Evolutionary conservation across 2,888 invertebrate species (phyloP), one percentile per base, ranked within the genome.

Genomic region (Drosophila birchii): DNA sequence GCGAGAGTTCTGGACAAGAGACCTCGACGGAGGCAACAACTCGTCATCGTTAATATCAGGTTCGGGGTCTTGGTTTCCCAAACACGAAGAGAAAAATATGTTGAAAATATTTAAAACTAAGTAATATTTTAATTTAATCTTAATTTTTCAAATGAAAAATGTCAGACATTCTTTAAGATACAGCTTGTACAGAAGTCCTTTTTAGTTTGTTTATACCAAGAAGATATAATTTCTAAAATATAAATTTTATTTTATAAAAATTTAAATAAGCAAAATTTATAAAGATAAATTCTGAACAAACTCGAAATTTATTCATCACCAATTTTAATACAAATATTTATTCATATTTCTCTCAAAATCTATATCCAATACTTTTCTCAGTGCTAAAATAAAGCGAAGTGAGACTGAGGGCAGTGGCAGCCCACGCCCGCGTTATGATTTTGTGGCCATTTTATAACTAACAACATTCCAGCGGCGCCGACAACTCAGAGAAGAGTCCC

Each of bases 381-480:
- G 67, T 66, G 51, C 38, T 5, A 6, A 5, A 20, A 20, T 18
- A 41, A 43, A 70, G 20, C 45, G 34, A 34, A 47, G 69, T 55
- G 45, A 56, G 71, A 54, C 68, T 5, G 32, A 49, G 68, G 56
- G 43, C 60, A 53, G 69, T 57, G 75, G 59, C 55, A 62, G 72
- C 89, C 89, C 84, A 84, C 89, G 84, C 89, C 85, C 79, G 84
- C 87, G 86, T 87, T 89, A 87, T 84, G 84, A 87, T 89, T 89
- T 89, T 89, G 89, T 85, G 84, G 88, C 89, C 88, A 89, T 84
- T 84, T 84, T 84, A 84, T 84, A 84, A 81, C 84, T 84, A 84
- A 86, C 84, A 84, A 81, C 84, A 84, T 84, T 84, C 84, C 84
- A 84, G 60, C 61, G 85, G 55, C 83, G 75, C 66, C 86, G 79